Evolutionary conservation across 2,797 vertebrate genomes (phyloP).

Genomic region (Halcyon chelicuti): DNA sequence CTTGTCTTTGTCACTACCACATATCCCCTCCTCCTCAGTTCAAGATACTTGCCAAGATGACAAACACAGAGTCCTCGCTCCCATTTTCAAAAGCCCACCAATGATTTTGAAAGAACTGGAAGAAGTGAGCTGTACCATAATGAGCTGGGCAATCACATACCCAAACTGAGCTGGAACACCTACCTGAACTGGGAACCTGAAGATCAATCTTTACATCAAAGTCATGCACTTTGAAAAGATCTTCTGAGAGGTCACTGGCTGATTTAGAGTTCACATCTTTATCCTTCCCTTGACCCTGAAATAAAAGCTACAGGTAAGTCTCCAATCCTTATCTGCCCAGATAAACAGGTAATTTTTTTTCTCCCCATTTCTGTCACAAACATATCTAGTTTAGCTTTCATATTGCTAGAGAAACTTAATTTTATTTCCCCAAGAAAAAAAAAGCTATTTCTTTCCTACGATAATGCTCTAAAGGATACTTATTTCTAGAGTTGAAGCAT

Average conservation of each 20-base stretch:
- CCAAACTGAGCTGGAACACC: conserved; percentile 6
- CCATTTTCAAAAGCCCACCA: not conserved
- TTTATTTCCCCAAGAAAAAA: not conserved
- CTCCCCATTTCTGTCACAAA: not conserved
- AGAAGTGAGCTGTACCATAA: not conserved
- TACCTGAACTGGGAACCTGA: conserved; percentile 98
- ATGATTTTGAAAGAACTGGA: not conserved
- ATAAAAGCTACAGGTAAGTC: conserved; percentile 15
- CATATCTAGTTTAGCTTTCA: not conserved
- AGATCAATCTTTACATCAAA: conserved; percentile 99
- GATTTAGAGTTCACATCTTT: conserved; percentile 92
- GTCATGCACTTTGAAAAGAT: conserved; percentile 98
- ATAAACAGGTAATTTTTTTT: not conserved
- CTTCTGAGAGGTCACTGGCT: conserved; percentile 96
- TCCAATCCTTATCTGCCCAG: not conserved
- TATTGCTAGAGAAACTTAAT: not conserved
- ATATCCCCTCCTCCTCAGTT: not conserved
- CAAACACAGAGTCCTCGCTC: not conserved
- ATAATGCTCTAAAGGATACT: not conserved
- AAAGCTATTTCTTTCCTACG: not conserved
- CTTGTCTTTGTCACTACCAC: not conserved
- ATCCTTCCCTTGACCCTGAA: conserved; percentile 88
- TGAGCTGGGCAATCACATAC: not conserved
- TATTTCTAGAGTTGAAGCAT: not conserved
- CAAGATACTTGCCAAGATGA: not conserved